Conservation (phyloP, 2,113 vertebrate species). For the Pollachius pollachius region DNA sequence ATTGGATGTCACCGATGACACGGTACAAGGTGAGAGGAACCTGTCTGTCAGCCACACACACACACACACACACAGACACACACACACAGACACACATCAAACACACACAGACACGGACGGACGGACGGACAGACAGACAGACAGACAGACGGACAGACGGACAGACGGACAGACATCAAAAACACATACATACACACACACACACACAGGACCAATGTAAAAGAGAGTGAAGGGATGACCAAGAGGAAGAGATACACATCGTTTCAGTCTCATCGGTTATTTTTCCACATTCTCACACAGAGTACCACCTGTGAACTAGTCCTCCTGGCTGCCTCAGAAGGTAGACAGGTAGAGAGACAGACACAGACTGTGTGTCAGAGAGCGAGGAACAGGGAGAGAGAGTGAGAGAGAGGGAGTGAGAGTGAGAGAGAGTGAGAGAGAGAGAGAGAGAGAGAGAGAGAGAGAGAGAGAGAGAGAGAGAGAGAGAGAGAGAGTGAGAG, state of each 20-base stretch:
- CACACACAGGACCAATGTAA: background rate
- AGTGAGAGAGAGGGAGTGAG: no score
- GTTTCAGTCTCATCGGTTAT: no score
- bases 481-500: no score
- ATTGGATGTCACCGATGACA: constrained; percentile 63
- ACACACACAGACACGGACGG: background rate
- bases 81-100: background rate
- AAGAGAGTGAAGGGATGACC: background rate
- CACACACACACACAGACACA: background rate
- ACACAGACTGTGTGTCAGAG: no score
- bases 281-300: no score
- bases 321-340: no score
- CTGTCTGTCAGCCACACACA: constrained; percentile 47
- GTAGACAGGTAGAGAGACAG: no score
- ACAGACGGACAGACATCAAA: background rate
- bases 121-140: background rate
- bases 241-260: no score
- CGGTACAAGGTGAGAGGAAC: constrained; percentile 58
- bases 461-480: no score
- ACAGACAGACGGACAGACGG: background rate
- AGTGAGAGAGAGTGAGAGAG: no score
- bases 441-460: no score
- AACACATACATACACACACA: background rate
- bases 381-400: background rate
- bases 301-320: no score